phyloP scores from a whole-genome alignment of 2,888 invertebrate genomes.

The Mechanitis mazaeus region DNA sequence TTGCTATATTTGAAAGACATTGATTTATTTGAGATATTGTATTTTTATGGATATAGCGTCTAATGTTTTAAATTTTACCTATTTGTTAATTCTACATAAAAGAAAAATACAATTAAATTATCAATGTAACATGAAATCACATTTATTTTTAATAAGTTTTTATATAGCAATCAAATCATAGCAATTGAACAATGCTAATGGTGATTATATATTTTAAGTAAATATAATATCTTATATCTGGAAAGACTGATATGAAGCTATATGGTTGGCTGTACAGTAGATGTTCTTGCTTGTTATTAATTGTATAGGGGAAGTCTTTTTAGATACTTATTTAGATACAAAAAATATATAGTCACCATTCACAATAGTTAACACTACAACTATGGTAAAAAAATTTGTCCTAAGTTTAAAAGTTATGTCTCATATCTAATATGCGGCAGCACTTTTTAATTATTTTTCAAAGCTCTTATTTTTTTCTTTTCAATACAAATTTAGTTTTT shows the following conservation, averaged over 20 bases:
- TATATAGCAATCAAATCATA: slow-evolving; percentile 28
- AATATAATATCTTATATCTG: slow-evolving; percentile 28
- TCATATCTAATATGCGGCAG: slow-evolving; percentile 21
- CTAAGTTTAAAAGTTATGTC: slow-evolving; percentile 47
- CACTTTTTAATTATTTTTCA: slow-evolving; percentile 17
- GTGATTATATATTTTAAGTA: slow-evolving; percentile 39
- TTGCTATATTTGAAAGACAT: slow-evolving; percentile 34
- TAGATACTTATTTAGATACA: slow-evolving; percentile 4
- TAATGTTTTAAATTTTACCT: too few relatives aligned
- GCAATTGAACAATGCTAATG: slow-evolving; percentile 42
- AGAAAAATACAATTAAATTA: too few relatives aligned
- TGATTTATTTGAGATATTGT: too few relatives aligned
- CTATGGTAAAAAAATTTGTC: slow-evolving; percentile 62
- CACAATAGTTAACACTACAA: slow-evolving; percentile 58
- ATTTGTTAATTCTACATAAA: too few relatives aligned
- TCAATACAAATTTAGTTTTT: slow-evolving; percentile 45
- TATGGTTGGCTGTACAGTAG: slow-evolving; percentile 69
- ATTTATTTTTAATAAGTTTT: slow-evolving; percentile 21
- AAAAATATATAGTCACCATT: slow-evolving; percentile 41
- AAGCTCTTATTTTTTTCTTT: slow-evolving; percentile 25
- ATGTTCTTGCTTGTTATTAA: slow-evolving; percentile 61
- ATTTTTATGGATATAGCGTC: too few relatives aligned
- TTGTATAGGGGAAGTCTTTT: slow-evolving; percentile 46
- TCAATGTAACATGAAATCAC: slow-evolving; percentile 15
- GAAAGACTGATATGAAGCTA: slow-evolving; percentile 48